Evolutionary conservation across 2,113 vertebrate genomes (phyloP).

Genomic region (Aviceda subcristata): DNA sequence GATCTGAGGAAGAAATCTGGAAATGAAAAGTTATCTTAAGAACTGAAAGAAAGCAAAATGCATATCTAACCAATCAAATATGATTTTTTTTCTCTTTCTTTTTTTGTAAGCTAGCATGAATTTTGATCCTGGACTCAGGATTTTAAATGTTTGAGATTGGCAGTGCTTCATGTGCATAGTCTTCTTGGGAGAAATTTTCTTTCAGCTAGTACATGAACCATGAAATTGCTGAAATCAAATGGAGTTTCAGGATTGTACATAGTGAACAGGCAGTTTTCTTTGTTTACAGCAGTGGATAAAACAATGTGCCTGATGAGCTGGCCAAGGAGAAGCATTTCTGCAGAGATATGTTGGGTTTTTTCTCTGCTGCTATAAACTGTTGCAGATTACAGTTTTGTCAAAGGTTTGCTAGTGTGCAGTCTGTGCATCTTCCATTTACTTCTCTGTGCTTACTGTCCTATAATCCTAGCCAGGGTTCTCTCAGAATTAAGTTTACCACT

Average conservation of each 20-base stretch:
- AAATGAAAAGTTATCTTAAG: neutral
- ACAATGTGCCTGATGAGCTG: constrained; percentile 27
- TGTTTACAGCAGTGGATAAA: constrained; percentile 42
- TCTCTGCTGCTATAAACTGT: neutral
- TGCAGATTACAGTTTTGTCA: neutral
- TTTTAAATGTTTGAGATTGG: neutral
- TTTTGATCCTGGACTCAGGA: neutral
- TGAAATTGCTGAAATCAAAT: constrained; percentile 62
- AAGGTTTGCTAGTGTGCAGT: neutral
- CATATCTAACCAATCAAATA: neutral
- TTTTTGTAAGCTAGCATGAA: neutral
- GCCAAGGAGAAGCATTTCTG: neutral
- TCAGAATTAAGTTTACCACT: neutral
- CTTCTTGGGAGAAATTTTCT: constrained; percentile 44
- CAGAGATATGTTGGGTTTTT: neutral
- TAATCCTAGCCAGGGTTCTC: neutral
- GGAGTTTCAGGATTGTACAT: constrained; percentile 23
- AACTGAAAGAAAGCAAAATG: neutral
- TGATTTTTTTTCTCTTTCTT: neutral
- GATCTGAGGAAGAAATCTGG: neutral
- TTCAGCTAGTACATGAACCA: constrained; percentile 34
- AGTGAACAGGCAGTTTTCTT: constrained; percentile 20
- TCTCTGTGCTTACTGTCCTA: neutral
- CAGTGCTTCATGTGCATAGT: neutral
- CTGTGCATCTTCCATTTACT: neutral